Evolutionary conservation across 2,797 vertebrate species (phyloP).

Genomic region (Diceros bicornis): DNA sequence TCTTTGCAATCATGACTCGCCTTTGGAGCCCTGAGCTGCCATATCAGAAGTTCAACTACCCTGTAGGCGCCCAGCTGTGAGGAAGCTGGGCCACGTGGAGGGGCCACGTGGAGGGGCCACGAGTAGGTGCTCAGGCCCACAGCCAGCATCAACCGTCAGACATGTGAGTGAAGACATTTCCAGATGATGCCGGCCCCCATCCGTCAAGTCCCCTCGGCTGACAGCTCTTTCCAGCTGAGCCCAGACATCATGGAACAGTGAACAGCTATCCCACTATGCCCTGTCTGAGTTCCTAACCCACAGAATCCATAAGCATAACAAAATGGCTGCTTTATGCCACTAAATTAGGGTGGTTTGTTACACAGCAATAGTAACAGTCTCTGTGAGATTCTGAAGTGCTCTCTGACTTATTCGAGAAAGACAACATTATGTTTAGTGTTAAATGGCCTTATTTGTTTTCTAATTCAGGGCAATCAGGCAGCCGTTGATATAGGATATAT

Average conservation of each 20-base stretch:
- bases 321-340: not conserved
- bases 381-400: conserved; percentile 29
- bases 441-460: conserved; percentile 60
- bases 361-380: not conserved
- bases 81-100: not conserved
- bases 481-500: not conserved
- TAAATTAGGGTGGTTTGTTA: not conserved
- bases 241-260: not conserved
- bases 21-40: not conserved
- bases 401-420: conserved; percentile 60
- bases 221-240: not conserved
- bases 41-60: conserved; percentile 10
- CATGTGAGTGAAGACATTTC: not conserved
- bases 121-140: not conserved
- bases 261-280: not conserved
- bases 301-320: not conserved
- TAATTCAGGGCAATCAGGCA: not conserved
- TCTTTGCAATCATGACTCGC: not conserved
- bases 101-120: not conserved
- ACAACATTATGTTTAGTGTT: conserved; percentile 41
- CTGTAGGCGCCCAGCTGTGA: not conserved
- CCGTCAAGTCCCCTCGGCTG: not conserved
- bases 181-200: not conserved
- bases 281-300: conserved; percentile 8
- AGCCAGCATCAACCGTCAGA: not conserved